Evolutionary conservation across 2,888 invertebrate genomes (phyloP).

Genomic region (Nebria salina): DNA sequence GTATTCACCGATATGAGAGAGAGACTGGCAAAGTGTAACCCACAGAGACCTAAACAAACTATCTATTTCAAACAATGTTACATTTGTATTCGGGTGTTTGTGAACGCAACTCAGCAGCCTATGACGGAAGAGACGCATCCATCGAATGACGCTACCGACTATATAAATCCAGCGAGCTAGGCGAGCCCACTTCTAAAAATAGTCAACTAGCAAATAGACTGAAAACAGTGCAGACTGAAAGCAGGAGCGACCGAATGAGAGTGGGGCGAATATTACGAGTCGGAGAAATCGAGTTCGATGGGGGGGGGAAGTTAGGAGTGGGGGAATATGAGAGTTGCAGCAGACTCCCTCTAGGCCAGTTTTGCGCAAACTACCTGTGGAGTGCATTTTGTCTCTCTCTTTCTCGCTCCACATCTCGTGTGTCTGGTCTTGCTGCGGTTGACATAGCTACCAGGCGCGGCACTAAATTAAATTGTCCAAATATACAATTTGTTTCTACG

Average conservation of each 20-base stretch:
- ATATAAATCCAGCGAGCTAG: conserved; percentile 2
- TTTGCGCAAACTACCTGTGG: conserved; percentile 13
- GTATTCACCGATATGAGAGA: not conserved
- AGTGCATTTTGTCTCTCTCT: not conserved
- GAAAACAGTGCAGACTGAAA: conserved; percentile 5
- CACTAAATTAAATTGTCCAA: not conserved
- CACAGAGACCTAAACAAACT: not conserved
- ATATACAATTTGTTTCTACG: not conserved
- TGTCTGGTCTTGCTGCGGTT: not conserved
- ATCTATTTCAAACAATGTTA: not conserved
- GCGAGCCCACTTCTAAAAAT: conserved; percentile 12
- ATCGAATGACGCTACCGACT: not conserved
- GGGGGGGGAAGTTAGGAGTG: not conserved
- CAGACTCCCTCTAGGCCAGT: not conserved
- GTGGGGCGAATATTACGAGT: not conserved
- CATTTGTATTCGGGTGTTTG: not conserved
- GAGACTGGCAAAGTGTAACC: not conserved
- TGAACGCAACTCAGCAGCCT: not conserved
- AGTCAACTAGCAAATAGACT: conserved; percentile 19
- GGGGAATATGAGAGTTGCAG: not conserved
- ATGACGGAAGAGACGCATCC: conserved; percentile 7
- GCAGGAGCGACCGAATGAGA: not conserved
- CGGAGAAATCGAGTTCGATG: not conserved
- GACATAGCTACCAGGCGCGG: not conserved
- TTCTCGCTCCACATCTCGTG: not conserved